Evolutionary conservation across 2,888 invertebrate genomes (phyloP), one percentile per base, ranked within the genome.

Genomic region (Rhogogaster chlorosoma): DNA sequence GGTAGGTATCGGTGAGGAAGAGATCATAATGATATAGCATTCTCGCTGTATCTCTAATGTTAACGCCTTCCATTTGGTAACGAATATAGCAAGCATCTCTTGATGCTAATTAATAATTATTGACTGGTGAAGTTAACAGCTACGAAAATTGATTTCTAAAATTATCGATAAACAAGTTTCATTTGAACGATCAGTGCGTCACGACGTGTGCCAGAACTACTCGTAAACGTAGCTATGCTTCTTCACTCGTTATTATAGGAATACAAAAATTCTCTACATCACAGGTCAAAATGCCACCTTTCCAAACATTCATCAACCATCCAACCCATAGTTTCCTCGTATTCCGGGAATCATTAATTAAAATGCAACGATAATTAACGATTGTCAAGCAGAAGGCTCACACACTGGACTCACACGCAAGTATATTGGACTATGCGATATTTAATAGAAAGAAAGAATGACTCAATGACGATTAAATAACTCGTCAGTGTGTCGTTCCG

Each of bases 81-180:
- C 80, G 38, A 36, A 77, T 22, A 18, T 10, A 45, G 29, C 53
- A 26, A 26, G 49, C 61, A 42, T 80, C 36, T 36, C 57, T n/a
- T 18, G 29, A 38, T 49, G 61, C n/a, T 80, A 38, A 80, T 80
- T 49, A 26, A 61, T 80, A 61, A 80, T 57, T 61, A 80, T 80
- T 80, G 2, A 57, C 22, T 9, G 22, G 38, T 80, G n/a, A 77
- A 36, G 78, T 80, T 80, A 80, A n/a, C 57, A 80, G 78, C 78
- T 22, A 5, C 15, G 78, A 80, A 80, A 80, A 80, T 80, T 80
- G 61, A 80, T 38, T 80, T 61, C 80, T 38, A 38, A 80, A 80
- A 80, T 38, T 36, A 80, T 80, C 80, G 80, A 61, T 61, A 61
- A 78, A 61, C 80, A 38, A 80, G 77, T 53, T 36, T 80, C 57